phyloP scores from a whole-genome alignment of 2,888 invertebrate species.

The Nymphalis c-album region DNA sequence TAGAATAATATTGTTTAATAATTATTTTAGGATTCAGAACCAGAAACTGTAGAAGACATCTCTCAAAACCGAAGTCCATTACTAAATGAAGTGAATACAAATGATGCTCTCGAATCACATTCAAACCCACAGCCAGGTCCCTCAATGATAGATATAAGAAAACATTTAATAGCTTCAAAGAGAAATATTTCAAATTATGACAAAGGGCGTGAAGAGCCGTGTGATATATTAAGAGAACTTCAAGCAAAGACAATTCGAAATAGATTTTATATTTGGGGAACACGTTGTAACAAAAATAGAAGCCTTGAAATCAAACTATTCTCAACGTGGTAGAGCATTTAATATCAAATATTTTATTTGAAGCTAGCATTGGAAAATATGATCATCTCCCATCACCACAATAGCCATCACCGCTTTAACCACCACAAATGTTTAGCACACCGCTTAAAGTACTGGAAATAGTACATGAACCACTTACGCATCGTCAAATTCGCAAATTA shows the following conservation, averaged over 20 bases:
- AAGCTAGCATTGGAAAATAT: neutral
- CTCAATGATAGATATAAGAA: neutral
- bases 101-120: neutral
- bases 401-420: neutral
- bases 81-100: neutral
- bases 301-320: neutral
- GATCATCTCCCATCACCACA: neutral
- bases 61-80: neutral
- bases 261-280: neutral
- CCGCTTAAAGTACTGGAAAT: too few species aligned
- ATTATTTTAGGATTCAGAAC: neutral
- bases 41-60: neutral
- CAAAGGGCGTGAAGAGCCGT: neutral
- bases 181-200: neutral
- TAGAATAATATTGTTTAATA: neutral
- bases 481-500: neutral
- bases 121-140: neutral
- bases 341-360: conserved; percentile 1
- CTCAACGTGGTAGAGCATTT: neutral
- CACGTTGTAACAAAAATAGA: neutral
- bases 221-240: neutral
- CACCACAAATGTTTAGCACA: neutral
- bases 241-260: neutral
- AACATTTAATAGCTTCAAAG: neutral
- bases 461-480: neutral